Conservation (phyloP, 2,888 invertebrate species). For the Ariolimax columbianus region DNA sequence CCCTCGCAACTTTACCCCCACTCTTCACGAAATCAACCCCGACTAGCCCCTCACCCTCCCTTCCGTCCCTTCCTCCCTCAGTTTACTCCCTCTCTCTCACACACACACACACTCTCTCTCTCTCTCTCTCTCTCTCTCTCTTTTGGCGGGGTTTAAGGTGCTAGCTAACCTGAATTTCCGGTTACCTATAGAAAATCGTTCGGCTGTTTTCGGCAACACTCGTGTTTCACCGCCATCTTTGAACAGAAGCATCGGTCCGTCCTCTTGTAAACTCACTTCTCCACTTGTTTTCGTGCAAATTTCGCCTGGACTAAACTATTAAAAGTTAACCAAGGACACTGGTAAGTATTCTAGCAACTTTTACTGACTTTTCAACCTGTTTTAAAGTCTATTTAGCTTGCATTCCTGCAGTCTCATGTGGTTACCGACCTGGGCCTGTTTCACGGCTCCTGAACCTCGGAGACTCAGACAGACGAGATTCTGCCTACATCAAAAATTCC, state of each 20-base stretch:
- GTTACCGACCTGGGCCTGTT: neutral
- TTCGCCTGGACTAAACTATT: slow-evolving; percentile 53
- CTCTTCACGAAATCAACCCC: too few species aligned
- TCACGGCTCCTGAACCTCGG: slow-evolving; percentile 40
- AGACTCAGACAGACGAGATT: neutral
- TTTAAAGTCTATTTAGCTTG: neutral
- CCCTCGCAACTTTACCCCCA: too few species aligned
- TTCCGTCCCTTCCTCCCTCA: slow-evolving; percentile 4
- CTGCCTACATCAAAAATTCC: slow-evolving; percentile 39
- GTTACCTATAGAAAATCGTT: slow-evolving; percentile 46
- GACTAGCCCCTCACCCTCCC: slow-evolving; percentile 3
- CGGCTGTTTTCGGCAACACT: slow-evolving; percentile 47
- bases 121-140: neutral
- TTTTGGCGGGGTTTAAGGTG: slow-evolving; percentile 46
- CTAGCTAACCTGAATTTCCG: slow-evolving; percentile 37
- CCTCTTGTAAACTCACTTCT: slow-evolving; percentile 40
- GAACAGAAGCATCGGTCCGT: slow-evolving; percentile 52
- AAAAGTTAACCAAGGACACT: slow-evolving; percentile 50
- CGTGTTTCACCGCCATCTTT: slow-evolving; percentile 58
- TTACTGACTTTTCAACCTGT: slow-evolving; percentile 31
- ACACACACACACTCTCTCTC: too few species aligned
- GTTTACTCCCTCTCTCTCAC: too few species aligned
- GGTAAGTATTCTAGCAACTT: slow-evolving; percentile 44
- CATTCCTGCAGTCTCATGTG: slow-evolving; percentile 46
- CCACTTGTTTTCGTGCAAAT: slow-evolving; percentile 52